Evolutionary conservation across 2,888 invertebrate genomes (phyloP).

Genomic region (Dryobota labecula): DNA sequence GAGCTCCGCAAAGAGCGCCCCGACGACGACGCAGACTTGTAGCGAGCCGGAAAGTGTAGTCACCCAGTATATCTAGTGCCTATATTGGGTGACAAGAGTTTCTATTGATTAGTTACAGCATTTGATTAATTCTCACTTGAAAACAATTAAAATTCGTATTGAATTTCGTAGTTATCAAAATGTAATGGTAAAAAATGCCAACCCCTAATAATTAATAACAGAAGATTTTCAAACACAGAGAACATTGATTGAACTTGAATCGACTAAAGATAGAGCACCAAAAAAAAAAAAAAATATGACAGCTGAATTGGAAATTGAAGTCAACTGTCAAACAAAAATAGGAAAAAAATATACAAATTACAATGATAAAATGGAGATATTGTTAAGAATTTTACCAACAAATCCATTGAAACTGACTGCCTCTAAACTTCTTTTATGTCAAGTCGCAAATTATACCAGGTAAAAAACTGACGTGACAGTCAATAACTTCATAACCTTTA

Average conservation of each 20-base stretch:
- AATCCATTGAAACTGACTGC: constrained; percentile 81
- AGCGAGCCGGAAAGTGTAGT: too few species aligned
- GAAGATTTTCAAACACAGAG: not conserved
- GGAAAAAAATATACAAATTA: constrained; percentile 79
- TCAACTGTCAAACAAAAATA: constrained; percentile 81
- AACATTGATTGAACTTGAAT: not conserved
- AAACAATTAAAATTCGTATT: not conserved
- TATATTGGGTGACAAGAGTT: too few species aligned
- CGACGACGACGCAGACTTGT: too few species aligned
- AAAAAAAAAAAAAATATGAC: not conserved
- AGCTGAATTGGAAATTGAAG: constrained; percentile 1
- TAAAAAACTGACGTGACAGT: constrained; percentile 69
- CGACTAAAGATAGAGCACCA: not conserved
- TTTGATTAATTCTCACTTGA: not conserved
- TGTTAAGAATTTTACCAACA: constrained; percentile 85
- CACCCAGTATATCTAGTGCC: too few species aligned
- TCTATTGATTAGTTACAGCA: too few species aligned
- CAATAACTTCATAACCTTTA: constrained; percentile 82
- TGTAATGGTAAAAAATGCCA: not conserved
- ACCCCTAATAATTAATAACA: not conserved
- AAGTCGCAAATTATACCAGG: constrained; percentile 88
- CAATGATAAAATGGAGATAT: constrained; percentile 90
- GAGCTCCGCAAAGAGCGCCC: too few species aligned
- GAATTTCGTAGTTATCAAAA: too few species aligned
- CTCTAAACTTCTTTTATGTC: constrained; percentile 83